phyloP scores from a whole-genome alignment of 2,113 vertebrate species.

The Lucifuga dentata region DNA sequence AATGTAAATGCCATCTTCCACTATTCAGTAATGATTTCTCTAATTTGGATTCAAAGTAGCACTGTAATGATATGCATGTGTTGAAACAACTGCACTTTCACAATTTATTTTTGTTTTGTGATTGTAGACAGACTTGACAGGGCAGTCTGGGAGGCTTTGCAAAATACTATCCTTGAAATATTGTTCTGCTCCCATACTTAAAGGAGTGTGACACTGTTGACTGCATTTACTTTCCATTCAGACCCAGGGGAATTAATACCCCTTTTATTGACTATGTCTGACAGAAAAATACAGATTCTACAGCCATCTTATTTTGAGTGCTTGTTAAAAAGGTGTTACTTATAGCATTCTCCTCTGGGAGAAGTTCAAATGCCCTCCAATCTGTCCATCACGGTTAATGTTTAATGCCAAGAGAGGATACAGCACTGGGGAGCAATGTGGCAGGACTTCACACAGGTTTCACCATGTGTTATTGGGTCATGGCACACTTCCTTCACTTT shows the following conservation, averaged over 20 bases:
- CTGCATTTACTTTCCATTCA: slow-evolving; percentile 64
- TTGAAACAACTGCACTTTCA: slow-evolving; percentile 44
- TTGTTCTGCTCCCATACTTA: slow-evolving; percentile 32
- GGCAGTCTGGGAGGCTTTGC: slow-evolving; percentile 28
- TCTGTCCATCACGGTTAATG: slow-evolving; percentile 75
- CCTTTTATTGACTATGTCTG: slow-evolving; percentile 67
- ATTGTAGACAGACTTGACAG: slow-evolving; percentile 60
- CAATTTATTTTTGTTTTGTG: slow-evolving; percentile 52
- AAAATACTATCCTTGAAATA: slow-evolving; percentile 52
- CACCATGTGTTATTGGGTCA: slow-evolving; percentile 76
- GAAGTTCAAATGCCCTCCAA: slow-evolving; percentile 65
- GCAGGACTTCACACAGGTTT: slow-evolving; percentile 75
- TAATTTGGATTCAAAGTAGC: slow-evolving; percentile 60
- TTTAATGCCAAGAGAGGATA: slow-evolving; percentile 52
- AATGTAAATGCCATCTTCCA: slow-evolving; percentile 59
- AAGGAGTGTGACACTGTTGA: slow-evolving; percentile 49
- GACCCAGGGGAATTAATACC: slow-evolving; percentile 61
- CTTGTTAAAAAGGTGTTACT: slow-evolving; percentile 71
- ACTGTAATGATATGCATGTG: slow-evolving; percentile 51
- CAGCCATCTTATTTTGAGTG: slow-evolving; percentile 57
- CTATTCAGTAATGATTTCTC: slow-evolving; percentile 59
- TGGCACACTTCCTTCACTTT: slow-evolving; percentile 78
- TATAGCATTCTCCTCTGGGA: slow-evolving; percentile 66
- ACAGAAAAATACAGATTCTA: slow-evolving; percentile 54
- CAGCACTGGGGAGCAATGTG: slow-evolving; percentile 58